Conservation (phyloP, 1,140 invertebrate genomes). For the Drosophila saltans region DNA sequence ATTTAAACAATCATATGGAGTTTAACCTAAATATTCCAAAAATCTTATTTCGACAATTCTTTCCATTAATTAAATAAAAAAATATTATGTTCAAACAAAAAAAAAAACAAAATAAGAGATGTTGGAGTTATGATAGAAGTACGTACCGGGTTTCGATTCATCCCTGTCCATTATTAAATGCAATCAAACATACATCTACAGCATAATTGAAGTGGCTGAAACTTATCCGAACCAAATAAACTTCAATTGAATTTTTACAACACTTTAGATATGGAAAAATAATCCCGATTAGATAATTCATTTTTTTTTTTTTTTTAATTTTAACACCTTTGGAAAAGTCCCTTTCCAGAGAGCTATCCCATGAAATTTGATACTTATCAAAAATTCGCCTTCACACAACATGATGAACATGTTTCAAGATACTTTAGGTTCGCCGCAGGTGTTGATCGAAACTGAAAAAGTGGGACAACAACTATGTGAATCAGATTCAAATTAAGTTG, state of each 20-base stretch:
- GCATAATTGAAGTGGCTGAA: constrained; percentile 36
- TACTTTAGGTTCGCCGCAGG: constrained; percentile 31
- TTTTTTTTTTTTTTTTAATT: neutral
- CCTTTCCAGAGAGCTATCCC: neutral
- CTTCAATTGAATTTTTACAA: constrained; percentile 6
- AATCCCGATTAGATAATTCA: neutral
- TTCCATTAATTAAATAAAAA: constrained; percentile 26
- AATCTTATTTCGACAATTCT: constrained; percentile 53
- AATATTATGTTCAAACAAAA: constrained; percentile 22
- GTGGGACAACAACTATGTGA: constrained; percentile 50
- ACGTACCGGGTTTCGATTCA: constrained; percentile 51
- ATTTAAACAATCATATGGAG: neutral
- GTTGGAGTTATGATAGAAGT: constrained; percentile 58
- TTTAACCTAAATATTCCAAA: constrained; percentile 43
- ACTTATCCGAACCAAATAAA: constrained; percentile 18
- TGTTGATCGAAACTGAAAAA: constrained; percentile 55
- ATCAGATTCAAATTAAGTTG: constrained; percentile 43
- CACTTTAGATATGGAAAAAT: constrained; percentile 4
- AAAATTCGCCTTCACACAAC: constrained; percentile 25
- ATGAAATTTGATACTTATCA: constrained; percentile 15
- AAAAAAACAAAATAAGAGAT: constrained; percentile 16
- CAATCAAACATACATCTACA: constrained; percentile 28
- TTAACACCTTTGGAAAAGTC: constrained; percentile 5
- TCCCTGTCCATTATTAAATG: constrained; percentile 44
- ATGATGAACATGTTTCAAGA: constrained; percentile 15